phyloP scores from a whole-genome alignment of 2,888 invertebrate species.

The Lepidonotus clava region DNA sequence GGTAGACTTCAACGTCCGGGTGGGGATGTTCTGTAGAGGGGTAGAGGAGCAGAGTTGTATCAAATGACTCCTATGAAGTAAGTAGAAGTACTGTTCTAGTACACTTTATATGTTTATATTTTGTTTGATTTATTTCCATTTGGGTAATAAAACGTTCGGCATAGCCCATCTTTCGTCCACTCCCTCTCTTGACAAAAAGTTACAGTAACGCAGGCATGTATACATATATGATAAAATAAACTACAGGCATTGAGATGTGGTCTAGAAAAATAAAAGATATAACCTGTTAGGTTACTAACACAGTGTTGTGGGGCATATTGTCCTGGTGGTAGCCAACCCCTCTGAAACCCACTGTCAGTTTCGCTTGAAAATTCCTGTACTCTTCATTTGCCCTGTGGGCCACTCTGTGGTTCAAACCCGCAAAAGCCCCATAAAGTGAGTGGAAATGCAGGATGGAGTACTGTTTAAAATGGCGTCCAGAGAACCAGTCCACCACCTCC shows the following conservation, averaged over 20 bases:
- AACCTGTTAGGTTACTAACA: not conserved
- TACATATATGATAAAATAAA: not conserved
- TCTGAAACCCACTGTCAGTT: not conserved
- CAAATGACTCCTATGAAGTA: no score
- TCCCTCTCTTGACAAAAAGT: not conserved
- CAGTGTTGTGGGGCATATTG: not conserved
- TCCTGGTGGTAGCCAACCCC: not conserved
- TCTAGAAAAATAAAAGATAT: not conserved
- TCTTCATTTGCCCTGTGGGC: not conserved
- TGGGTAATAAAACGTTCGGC: no score
- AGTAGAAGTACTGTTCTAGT: no score
- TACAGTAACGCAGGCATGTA: not conserved
- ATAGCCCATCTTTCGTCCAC: not conserved
- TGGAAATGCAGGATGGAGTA: conserved; percentile 37
- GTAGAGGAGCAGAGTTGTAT: no score
- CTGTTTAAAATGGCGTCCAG: not conserved
- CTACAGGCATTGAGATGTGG: not conserved
- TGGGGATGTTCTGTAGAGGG: no score
- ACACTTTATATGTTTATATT: no score
- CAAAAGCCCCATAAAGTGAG: conserved; percentile 35
- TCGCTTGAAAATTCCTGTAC: not conserved
- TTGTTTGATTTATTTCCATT: no score
- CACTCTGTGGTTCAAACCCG: not conserved
- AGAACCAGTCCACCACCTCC: conserved; percentile 37
- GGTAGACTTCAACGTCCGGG: no score